A percentile compares a stretch with the other conserved stretches of the same genome.
phyloP scores from a whole-genome alignment of 2,113 vertebrate species.

The Oryzias javanicus region DNA sequence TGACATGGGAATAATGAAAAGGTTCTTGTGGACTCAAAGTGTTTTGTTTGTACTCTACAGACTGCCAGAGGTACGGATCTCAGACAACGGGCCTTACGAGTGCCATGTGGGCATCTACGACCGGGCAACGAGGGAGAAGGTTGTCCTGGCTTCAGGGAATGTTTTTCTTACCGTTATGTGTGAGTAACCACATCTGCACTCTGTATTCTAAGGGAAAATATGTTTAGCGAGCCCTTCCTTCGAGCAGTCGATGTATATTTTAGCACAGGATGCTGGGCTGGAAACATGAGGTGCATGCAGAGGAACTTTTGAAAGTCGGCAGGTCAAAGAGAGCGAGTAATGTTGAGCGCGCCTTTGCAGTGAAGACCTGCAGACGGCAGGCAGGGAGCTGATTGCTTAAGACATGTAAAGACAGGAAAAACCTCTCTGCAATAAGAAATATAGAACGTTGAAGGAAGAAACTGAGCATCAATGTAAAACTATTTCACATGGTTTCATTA shows the following conservation, averaged over 20 bases:
- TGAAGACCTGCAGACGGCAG: too few species aligned
- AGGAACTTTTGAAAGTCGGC: slow-evolving; percentile 23
- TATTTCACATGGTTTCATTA: too few species aligned
- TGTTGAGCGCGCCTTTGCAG: slow-evolving; percentile 4
- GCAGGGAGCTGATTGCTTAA: too few species aligned
- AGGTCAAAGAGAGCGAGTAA: not conserved
- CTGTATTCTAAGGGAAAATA: not conserved
- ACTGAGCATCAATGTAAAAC: too few species aligned
- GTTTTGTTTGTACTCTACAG: slow-evolving; percentile 62
- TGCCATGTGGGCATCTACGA: slow-evolving; percentile 98
- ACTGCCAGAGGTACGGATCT: slow-evolving; percentile 93
- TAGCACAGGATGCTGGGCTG: not conserved
- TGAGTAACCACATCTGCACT: slow-evolving; percentile 72
- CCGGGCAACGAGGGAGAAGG: slow-evolving; percentile 90
- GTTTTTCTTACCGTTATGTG: slow-evolving; percentile 97
- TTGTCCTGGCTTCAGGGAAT: slow-evolving; percentile 92
- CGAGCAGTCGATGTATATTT: slow-evolving; percentile 1
- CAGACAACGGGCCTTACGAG: slow-evolving; percentile 95
- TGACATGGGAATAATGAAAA: not conserved
- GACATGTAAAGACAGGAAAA: too few species aligned
- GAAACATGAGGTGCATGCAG: not conserved
- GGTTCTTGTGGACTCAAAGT: not conserved
- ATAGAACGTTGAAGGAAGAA: too few species aligned
- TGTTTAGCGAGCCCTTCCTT: not conserved
- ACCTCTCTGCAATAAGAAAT: too few species aligned